These are phyloP conservation scores for Watsonalla cultraria DNA, from an alignment of 2,888 invertebrate genomes.

Conservation along the genomic window DNA sequence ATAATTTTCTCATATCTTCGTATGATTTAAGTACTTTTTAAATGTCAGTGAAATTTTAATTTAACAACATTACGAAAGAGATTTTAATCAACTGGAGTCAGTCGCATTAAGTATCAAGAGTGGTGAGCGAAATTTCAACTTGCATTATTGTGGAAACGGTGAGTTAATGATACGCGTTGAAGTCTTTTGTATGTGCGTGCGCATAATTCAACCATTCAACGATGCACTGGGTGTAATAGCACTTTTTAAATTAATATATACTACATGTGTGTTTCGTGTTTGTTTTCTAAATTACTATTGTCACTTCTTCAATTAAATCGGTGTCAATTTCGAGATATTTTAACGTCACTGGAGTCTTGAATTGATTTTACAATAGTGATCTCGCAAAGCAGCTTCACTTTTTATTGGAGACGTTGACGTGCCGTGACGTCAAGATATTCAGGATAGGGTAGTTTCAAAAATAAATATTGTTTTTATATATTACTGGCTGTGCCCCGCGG, in stretches of 20 bases:
- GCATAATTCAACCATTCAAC: not conserved
- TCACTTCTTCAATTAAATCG: too few relatives aligned
- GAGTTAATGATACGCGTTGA: slow-evolving; percentile 39
- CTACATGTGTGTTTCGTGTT: not conserved
- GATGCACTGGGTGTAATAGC: not conserved
- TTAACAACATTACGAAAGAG: not conserved
- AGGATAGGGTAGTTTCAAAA: too few relatives aligned
- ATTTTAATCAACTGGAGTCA: not conserved
- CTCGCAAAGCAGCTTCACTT: too few relatives aligned
- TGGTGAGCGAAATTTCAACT: not conserved
- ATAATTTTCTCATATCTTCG: too few relatives aligned
- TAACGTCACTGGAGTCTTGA: too few relatives aligned
- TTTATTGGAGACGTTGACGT: too few relatives aligned
- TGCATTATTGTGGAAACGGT: not conserved
- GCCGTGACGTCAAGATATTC: too few relatives aligned
- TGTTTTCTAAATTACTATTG: not conserved
- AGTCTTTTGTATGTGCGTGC: slow-evolving; percentile 40
- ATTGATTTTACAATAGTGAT: too few relatives aligned
- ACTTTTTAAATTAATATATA: not conserved
- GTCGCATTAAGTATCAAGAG: not conserved
- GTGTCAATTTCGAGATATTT: too few relatives aligned
- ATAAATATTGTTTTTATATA: too few relatives aligned
- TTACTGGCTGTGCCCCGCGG: too few relatives aligned
- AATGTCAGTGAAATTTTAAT: not conserved
- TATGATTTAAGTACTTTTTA: not conserved